A percentile compares a stretch with the other conserved stretches of the same genome.
Conservation (phyloP, 2,113 vertebrate species). For the Hypocryptadius cinnamomeus region DNA sequence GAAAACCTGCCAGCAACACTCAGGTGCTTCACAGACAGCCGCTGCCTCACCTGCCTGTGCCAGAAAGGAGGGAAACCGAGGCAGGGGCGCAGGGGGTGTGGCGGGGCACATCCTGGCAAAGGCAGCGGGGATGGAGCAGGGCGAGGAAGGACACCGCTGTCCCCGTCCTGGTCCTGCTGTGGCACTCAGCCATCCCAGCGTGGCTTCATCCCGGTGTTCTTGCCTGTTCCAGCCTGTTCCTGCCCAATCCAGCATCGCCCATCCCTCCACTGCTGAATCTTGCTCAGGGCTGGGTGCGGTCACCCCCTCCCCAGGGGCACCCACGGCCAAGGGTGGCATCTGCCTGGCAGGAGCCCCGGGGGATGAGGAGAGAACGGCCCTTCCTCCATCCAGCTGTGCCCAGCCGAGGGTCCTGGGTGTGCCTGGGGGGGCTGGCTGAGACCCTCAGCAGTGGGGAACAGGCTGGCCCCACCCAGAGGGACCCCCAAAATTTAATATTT, state of each 20-base stretch:
- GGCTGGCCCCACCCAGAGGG: background rate
- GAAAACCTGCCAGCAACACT: conserved; percentile 7
- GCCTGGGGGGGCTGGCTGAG: background rate
- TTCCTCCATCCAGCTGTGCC: background rate
- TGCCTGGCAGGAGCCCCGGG: fast-evolving
- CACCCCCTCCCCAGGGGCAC: background rate
- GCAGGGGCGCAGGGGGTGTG: background rate
- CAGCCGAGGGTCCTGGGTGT: background rate
- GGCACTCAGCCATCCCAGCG: background rate
- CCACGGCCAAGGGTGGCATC: background rate
- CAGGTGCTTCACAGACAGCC: background rate
- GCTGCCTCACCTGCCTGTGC: background rate
- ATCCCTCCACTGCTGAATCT: background rate
- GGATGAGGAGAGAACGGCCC: background rate
- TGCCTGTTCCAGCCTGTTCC: background rate
- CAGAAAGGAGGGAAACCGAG: background rate
- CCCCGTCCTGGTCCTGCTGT: background rate
- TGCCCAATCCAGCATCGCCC: background rate
- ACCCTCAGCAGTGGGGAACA: background rate
- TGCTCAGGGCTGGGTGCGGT: background rate
- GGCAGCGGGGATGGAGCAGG: background rate
- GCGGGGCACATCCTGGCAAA: background rate
- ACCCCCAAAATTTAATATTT: background rate
- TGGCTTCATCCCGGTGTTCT: background rate
- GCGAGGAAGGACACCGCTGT: fast-evolving